Percentiles rank a stretch among this genome's conserved stretches.
Conservation (phyloP, 2,797 vertebrate genomes). For the Vultur gryphus region DNA sequence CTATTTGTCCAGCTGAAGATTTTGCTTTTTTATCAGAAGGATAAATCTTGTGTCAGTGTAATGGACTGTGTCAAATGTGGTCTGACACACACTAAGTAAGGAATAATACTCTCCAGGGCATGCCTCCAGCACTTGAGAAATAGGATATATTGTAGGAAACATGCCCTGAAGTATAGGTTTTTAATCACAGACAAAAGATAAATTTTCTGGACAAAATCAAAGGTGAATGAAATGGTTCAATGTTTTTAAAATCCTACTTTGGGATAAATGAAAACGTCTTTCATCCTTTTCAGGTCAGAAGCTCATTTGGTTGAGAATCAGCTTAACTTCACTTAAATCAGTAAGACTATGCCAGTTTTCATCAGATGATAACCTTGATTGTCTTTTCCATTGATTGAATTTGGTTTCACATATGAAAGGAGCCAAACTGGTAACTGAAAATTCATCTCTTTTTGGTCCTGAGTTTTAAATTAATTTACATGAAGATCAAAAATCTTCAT, state of each 20-base stretch:
- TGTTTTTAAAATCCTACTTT: neutral
- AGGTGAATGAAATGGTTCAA: neutral
- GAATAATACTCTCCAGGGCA: slow-evolving; percentile 24
- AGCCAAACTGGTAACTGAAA: neutral
- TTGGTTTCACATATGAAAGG: neutral
- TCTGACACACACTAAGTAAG: slow-evolving; percentile 57
- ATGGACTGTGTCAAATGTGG: slow-evolving; percentile 50
- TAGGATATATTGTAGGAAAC: slow-evolving; percentile 24
- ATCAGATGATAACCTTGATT: neutral
- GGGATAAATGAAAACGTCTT: neutral
- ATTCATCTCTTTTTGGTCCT: neutral
- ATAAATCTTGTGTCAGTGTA: slow-evolving; percentile 41
- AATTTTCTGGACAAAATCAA: slow-evolving; percentile 5
- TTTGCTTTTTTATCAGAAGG: slow-evolving; percentile 23
- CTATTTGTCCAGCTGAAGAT: slow-evolving; percentile 2
- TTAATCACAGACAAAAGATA: neutral
- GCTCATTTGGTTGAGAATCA: neutral
- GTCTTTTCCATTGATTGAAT: neutral
- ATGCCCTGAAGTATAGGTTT: neutral
- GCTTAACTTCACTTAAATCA: neutral
- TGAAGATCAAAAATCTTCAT: neutral
- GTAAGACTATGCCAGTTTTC: neutral
- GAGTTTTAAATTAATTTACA: neutral
- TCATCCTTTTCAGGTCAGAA: neutral
- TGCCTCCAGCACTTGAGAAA: slow-evolving; percentile 46